Percentiles rank a stretch among this genome's conserved stretches.
Conservation (phyloP, 2,888 invertebrate genomes). For the Mechanitis mazaeus region DNA sequence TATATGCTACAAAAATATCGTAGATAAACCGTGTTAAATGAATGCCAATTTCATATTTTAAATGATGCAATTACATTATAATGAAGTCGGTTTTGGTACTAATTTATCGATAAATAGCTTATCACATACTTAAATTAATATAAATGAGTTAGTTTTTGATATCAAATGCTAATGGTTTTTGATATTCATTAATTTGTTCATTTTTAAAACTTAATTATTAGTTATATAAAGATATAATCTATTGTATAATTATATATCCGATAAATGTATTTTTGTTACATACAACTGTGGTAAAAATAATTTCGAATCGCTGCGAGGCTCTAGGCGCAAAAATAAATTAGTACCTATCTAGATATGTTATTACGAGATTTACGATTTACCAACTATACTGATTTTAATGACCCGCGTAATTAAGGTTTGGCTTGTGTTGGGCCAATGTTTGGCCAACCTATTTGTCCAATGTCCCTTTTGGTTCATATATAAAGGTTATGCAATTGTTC, state of each 20-base stretch:
- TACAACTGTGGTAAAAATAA: slow-evolving; percentile 18
- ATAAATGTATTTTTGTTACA: not conserved
- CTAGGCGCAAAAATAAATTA: slow-evolving; percentile 17
- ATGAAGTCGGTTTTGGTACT: too few species aligned
- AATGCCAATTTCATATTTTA: not conserved
- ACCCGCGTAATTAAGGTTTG: slow-evolving; percentile 18
- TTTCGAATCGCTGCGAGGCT: slow-evolving; percentile 14
- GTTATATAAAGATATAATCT: not conserved
- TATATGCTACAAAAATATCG: not conserved
- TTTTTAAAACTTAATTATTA: too few species aligned
- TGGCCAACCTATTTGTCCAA: not conserved
- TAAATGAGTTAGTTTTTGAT: too few species aligned
- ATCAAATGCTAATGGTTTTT: too few species aligned
- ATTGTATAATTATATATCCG: not conserved
- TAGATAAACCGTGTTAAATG: not conserved
- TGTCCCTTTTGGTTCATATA: not conserved
- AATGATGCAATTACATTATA: too few species aligned
- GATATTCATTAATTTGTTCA: too few species aligned
- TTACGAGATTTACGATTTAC: slow-evolving; percentile 25
- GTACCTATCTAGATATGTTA: slow-evolving; percentile 19
- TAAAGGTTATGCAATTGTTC: not conserved
- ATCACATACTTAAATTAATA: too few species aligned
- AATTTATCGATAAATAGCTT: too few species aligned
- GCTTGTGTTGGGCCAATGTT: slow-evolving; percentile 5
- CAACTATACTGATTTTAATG: slow-evolving; percentile 14